Conservation (phyloP, 2,113 vertebrate genomes). For the Excalfactoria chinensis region DNA sequence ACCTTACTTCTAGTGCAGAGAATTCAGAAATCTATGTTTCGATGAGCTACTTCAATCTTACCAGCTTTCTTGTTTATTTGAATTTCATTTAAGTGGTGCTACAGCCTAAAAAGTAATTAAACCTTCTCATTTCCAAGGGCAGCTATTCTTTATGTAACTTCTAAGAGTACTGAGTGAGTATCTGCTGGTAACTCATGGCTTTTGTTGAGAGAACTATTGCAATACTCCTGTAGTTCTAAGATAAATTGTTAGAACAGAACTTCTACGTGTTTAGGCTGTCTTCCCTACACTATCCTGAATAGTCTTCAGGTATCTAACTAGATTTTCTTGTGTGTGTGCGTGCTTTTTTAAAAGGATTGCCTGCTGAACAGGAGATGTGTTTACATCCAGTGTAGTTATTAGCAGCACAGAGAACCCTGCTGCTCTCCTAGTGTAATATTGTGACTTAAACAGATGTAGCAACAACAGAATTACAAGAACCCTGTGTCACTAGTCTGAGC, state of each 20-base stretch:
- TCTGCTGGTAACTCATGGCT: fast-evolving
- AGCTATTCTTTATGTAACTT: background rate
- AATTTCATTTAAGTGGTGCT: background rate
- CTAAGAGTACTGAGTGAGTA: background rate
- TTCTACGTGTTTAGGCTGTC: background rate
- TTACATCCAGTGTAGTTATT: background rate
- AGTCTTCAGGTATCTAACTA: background rate
- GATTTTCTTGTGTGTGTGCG: background rate
- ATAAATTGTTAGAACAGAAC: background rate
- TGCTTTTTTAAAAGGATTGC: background rate
- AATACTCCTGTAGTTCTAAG: background rate
- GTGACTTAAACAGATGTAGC: background rate
- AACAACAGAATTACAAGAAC: background rate
- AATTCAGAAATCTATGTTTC: background rate
- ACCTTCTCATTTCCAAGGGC: background rate
- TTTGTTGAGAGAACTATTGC: background rate
- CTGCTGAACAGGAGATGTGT: background rate
- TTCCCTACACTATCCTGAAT: background rate
- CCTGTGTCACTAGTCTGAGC: background rate
- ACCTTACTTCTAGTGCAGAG: background rate
- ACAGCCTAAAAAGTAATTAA: background rate
- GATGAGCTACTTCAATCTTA: background rate
- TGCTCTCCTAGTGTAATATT: background rate
- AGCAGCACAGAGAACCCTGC: background rate
- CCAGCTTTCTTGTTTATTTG: background rate